phyloP scores from a whole-genome alignment of 2,113 vertebrate species.

The Poeciliopsis retropinna region DNA sequence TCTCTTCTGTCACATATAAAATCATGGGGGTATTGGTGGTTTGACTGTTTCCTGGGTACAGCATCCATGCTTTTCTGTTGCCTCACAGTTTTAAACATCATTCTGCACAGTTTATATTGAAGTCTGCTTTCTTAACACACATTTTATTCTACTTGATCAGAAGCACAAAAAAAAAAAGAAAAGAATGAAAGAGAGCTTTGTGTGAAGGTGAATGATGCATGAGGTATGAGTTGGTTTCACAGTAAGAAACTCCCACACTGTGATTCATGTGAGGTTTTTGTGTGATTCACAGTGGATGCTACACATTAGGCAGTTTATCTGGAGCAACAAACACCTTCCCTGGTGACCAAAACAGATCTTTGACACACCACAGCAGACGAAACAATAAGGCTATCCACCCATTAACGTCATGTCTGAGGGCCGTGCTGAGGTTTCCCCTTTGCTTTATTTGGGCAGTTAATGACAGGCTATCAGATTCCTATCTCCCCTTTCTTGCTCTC shows the following conservation, averaged over 20 bases:
- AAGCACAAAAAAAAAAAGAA: neutral
- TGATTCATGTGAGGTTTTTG: conserved; percentile 9
- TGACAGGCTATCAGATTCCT: conserved; percentile 82
- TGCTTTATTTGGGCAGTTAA: conserved; percentile 81
- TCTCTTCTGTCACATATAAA: conserved; percentile 17
- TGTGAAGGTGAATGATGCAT: neutral
- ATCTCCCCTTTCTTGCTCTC: conserved; percentile 75
- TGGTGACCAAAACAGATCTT: conserved; percentile 29
- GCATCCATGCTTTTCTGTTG: neutral
- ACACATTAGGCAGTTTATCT: conserved; percentile 52
- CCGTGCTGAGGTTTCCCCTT: conserved; percentile 66
- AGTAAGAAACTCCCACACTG: conserved; percentile 26
- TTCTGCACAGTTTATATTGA: neutral
- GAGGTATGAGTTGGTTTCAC: conserved; percentile 14
- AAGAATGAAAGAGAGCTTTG: conserved; percentile 1
- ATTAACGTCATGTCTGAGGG: conserved; percentile 65
- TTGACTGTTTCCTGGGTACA: neutral
- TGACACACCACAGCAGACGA: conserved; percentile 49
- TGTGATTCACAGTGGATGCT: conserved; percentile 40
- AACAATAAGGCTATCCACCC: conserved; percentile 61
- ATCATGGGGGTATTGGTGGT: neutral
- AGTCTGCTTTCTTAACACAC: neutral
- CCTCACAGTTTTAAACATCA: neutral
- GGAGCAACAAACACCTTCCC: conserved; percentile 53
- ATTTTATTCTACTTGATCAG: neutral